Evolutionary conservation across 2,797 vertebrate species (phyloP), one percentile per base, ranked within the genome.

Genomic region (Notoglanidium macrostoma): DNA sequence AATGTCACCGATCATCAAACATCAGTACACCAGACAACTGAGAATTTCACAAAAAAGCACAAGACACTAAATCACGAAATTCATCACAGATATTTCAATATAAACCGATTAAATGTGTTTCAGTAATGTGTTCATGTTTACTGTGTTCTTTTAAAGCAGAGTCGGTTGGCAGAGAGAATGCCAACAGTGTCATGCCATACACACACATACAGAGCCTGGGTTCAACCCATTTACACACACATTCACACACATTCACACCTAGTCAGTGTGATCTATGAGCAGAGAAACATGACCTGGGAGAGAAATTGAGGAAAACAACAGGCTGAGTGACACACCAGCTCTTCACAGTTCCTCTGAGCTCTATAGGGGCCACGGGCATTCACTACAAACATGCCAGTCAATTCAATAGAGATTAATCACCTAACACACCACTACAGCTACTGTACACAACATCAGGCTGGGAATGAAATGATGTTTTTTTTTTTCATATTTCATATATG

Each of bases 241-340:
- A 87, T 32, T 19, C 46, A 77, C 11, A 78, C 87, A 51, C 35
- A 85, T 70, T 59, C 65, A 46, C 80, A 92, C 93, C 92, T 94
- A 92, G 93, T 93, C 95, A 95, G 92, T 89, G 94, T 96, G 95
- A 96, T 96, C 90, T 95, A 96, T 96, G 95, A 92, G 92, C 11
- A 40, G 89, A 90, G 95, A 95, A 96, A 96, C 91, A 92, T 90
- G 94, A 96, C 89, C 94, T 95, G 88, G 65, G 49, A 89, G 89
- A 93, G 92, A 88, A 82, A 93, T 91, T 86, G 85, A 89, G 92
- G 83, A 85, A 86, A 88, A 89, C 6, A 86, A 88, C 87, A 1
- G 87, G 88, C 83, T 84, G 83, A 73, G 88, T 40, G 61, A 92
- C 93, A 92, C 92, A 91, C 74, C 90, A 70, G 89, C 90, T 85